Evolutionary conservation across 1,140 invertebrate species (phyloP), one percentile per base, ranked within the genome.

Genomic region (Drosophila mayri): DNA sequence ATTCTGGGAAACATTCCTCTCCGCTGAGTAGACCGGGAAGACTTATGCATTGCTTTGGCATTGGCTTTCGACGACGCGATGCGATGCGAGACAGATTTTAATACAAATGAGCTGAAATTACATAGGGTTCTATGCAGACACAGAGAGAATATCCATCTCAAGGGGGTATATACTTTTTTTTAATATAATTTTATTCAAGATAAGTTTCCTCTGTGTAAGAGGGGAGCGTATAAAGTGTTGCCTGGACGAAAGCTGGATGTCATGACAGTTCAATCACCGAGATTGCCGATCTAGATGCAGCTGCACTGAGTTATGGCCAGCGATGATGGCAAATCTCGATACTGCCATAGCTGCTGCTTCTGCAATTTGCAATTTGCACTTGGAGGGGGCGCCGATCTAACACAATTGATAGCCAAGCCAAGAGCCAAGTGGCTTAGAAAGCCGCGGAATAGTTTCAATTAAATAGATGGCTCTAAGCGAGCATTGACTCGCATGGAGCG

Each of bases 1-100:
- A 91, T 91, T 91, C 88, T 91, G 83, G 75, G 87, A 91, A 91
- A 74, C 84, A 91, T 91, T 91, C 90, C 63, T 81, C 80, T 63
- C 72, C 79, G 71, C 67, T 83, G 84, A 76, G 65, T 61, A 54
- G 75, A 75, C 73, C 78, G 58, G 20, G 66, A 63, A 59, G 78
- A 72, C 68, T 79, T 87, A 72, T 79, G 76, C 76, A 83, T 74
- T 73, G 57, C 72, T 60, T 73, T 76, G 65, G 65, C 54, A 22
- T 10, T 40, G 22, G 8, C 32, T 60, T 32, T 44, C 44, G 44
- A 47, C 32, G 40, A 43, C 57, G 46, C 37, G n/a, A 11, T 49
- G 47, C 47, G n/a, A 73, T 79, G 70, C 58, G 20, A 57, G 77
- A 59, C 75, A 76, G 81, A 84, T 86, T 88, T 79, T 73, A 70